Conservation (phyloP, 1,140 invertebrate species). For the Pinna nobilis region DNA sequence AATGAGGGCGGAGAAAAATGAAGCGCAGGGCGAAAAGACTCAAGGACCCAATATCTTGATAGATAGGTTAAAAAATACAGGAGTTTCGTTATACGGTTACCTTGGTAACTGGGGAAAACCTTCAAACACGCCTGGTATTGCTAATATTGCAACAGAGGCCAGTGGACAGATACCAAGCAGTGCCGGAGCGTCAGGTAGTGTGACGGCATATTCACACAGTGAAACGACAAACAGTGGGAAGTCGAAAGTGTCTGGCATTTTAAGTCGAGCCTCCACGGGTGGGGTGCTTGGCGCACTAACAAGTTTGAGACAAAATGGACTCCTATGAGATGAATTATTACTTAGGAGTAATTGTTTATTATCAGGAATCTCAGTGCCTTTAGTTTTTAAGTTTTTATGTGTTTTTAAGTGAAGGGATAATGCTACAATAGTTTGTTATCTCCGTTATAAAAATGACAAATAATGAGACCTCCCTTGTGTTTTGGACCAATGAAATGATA, state of each 20-base stretch:
- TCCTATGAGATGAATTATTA: too few relatives aligned
- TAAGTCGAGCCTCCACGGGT: slow-evolving; percentile 37
- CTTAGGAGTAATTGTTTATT: too few relatives aligned
- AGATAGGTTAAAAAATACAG: slow-evolving; percentile 61
- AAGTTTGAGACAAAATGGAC: slow-evolving; percentile 39
- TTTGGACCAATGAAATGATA: too few relatives aligned
- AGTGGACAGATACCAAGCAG: slow-evolving; percentile 67
- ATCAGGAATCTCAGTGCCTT: too few relatives aligned
- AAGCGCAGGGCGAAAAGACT: background rate
- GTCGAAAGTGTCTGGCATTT: slow-evolving; percentile 29
- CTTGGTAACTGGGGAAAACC: slow-evolving; percentile 40
- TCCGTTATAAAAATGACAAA: too few relatives aligned
- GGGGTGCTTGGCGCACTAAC: slow-evolving; percentile 65
- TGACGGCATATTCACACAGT: background rate
- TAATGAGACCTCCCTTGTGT: too few relatives aligned
- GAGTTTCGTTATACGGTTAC: slow-evolving; percentile 58
- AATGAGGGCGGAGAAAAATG: background rate
- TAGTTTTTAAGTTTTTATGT: too few relatives aligned
- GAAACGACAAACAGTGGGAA: background rate
- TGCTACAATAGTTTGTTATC: too few relatives aligned
- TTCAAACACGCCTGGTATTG: background rate
- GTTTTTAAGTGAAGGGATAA: too few relatives aligned
- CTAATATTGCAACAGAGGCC: too few relatives aligned
- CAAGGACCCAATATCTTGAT: slow-evolving; percentile 42
- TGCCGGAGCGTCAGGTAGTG: background rate